Percentiles rank a stretch among this genome's conserved stretches.
These are phyloP conservation scores for Hydrophis major DNA, from an alignment of 2,797 vertebrate genomes.

Conservation along the genomic window DNA sequence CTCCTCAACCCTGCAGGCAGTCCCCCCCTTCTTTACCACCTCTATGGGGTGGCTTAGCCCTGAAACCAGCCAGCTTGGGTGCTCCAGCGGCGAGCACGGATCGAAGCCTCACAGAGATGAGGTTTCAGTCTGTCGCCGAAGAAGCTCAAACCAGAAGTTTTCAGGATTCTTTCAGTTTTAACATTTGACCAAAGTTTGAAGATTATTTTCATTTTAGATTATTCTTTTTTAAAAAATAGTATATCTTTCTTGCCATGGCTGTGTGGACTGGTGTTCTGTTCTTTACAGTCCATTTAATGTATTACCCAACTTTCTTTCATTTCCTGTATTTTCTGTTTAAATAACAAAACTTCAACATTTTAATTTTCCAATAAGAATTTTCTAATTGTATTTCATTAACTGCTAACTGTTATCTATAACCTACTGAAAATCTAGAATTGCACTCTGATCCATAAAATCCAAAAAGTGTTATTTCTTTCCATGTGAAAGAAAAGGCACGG, in stretches of 20 bases:
- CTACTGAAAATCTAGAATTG: background rate
- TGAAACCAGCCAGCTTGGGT: too few species aligned
- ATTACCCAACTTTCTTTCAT: background rate
- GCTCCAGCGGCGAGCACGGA: too few species aligned
- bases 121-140: too few species aligned
- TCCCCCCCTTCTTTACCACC: too few species aligned
- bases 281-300: background rate
- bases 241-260: background rate
- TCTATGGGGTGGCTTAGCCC: too few species aligned
- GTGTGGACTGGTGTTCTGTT: background rate
- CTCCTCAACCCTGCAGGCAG: too few species aligned
- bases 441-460: slow-evolving; percentile 38
- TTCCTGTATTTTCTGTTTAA: background rate
- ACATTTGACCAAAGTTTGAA: background rate
- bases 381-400: slow-evolving; percentile 3
- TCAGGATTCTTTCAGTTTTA: background rate
- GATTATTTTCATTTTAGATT: background rate
- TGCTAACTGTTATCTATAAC: background rate
- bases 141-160: too few species aligned
- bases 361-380: background rate
- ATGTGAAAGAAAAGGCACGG: slow-evolving; percentile 40
- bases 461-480: slow-evolving; percentile 49
- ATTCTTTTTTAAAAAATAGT: background rate
- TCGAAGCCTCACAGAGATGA: too few species aligned
- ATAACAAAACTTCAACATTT: background rate